These are phyloP conservation scores for Jaculus jaculus DNA, from an alignment of 2,113 vertebrate species.

Conservation along the genomic window DNA sequence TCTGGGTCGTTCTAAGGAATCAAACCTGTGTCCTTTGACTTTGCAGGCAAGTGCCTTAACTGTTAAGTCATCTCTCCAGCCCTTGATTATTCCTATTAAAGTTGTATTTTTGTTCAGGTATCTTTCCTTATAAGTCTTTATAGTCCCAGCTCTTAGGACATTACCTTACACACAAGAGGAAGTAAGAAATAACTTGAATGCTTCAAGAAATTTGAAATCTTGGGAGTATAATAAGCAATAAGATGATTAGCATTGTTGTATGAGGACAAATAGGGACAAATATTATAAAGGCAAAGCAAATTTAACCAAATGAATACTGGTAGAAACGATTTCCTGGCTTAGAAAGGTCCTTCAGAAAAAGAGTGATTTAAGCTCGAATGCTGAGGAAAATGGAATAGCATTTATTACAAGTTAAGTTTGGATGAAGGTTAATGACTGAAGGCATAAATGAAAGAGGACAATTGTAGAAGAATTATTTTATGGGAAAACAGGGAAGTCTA, in stretches of 20 bases:
- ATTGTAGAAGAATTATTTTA: background rate
- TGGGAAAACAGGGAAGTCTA: background rate
- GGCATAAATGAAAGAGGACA: background rate
- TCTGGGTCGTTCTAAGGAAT: too few species aligned
- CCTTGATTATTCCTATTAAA: background rate
- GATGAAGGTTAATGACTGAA: background rate
- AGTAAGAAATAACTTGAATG: slow-evolving; percentile 5
- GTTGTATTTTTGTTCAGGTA: background rate
- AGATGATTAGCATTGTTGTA: background rate
- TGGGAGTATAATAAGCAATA: background rate
- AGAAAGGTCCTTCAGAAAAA: background rate
- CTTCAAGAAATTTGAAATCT: background rate
- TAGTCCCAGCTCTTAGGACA: background rate
- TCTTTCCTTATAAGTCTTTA: background rate
- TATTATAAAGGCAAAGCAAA: background rate
- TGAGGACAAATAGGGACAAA: background rate
- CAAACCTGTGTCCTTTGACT: too few species aligned
- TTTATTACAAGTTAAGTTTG: background rate
- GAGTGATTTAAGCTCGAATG: background rate
- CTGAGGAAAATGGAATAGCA: background rate
- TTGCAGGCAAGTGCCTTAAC: too few species aligned
- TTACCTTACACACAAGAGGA: background rate
- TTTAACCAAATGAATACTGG: background rate
- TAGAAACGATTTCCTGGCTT: background rate
- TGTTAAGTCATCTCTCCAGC: too few species aligned